A percentile compares a stretch with the other conserved stretches of the same genome.
Evolutionary conservation across 2,888 invertebrate genomes (phyloP).

Genomic region (Apamea sordens): DNA sequence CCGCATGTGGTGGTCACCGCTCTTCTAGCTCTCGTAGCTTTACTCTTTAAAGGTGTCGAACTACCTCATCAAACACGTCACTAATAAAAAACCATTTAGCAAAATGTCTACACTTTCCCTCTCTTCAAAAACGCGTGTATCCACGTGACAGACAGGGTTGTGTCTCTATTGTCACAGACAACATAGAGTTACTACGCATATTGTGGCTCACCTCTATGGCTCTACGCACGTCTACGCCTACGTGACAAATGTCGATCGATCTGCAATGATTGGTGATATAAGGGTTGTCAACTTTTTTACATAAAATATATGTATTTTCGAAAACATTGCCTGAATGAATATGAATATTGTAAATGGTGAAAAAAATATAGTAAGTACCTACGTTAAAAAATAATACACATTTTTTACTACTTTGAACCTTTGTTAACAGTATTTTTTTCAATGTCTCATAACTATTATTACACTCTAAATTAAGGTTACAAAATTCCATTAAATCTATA

Average conservation of each 20-base stretch:
- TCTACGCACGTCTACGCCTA: constrained; percentile 17
- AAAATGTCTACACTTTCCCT: background rate
- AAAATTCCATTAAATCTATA: background rate
- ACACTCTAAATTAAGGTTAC: background rate
- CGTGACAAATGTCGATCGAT: constrained; percentile 11
- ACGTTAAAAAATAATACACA: too few species aligned
- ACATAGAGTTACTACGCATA: background rate
- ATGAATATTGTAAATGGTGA: too few species aligned
- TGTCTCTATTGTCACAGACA: constrained; percentile 1
- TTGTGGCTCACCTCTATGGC: constrained; percentile 8
- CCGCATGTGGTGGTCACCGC: background rate
- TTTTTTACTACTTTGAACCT: too few species aligned
- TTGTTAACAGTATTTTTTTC: background rate
- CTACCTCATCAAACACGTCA: constrained; percentile 8
- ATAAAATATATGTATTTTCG: background rate
- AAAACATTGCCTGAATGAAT: background rate
- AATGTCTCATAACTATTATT: background rate
- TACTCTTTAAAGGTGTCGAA: background rate
- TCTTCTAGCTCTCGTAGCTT: background rate
- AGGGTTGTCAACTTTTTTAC: background rate
- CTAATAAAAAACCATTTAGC: background rate
- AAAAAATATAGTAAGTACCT: too few species aligned
- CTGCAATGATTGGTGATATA: background rate
- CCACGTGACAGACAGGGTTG: constrained; percentile 39
- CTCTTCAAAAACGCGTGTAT: constrained; percentile 25